These are phyloP conservation scores for Halisarca cf. caerulea DNA, from an alignment of 37 sponge, comb jelly and placozoan genomes.

Conservation along the genomic window DNA sequence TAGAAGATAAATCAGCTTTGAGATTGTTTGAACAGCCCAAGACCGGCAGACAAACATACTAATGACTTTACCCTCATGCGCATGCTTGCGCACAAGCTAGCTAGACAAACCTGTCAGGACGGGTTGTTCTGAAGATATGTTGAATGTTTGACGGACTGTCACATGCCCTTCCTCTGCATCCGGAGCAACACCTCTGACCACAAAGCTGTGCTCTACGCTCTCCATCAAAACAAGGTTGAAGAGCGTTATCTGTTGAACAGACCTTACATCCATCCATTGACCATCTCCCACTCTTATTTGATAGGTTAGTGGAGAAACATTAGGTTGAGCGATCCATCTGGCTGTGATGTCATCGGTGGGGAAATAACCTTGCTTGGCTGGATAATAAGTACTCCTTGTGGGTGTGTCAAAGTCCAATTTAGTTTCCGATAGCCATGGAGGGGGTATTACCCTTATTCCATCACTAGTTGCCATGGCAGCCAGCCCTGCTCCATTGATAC, in stretches of 20 bases:
- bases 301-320: conserved; percentile 41
- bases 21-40: too few relatives aligned
- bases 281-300: conserved; percentile 32
- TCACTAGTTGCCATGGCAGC: conserved; percentile 35
- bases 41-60: too few relatives aligned
- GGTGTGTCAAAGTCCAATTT: background rate
- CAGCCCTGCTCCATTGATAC: conserved; percentile 68
- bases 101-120: conserved; percentile 20
- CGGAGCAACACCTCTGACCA: conserved; percentile 54
- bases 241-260: conserved; percentile 29
- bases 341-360: conserved; percentile 23
- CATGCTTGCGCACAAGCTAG: too few relatives aligned
- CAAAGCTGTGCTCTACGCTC: conserved; percentile 4
- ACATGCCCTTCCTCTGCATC: background rate
- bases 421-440: conserved; percentile 31
- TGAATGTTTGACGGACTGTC: background rate
- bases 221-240: conserved; percentile 10
- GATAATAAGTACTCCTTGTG: conserved; percentile 18
- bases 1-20: too few relatives aligned
- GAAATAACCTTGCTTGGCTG: conserved; percentile 16
- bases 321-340: conserved; percentile 35
- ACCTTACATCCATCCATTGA: conserved; percentile 51
- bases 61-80: too few relatives aligned
- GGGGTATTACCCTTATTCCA: conserved; percentile 55
- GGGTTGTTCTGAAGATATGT: conserved; percentile 27